A percentile compares a stretch with the other conserved stretches of the same genome.
phyloP scores from a whole-genome alignment of 2,888 invertebrate genomes.

The Cheilosia pagana region DNA sequence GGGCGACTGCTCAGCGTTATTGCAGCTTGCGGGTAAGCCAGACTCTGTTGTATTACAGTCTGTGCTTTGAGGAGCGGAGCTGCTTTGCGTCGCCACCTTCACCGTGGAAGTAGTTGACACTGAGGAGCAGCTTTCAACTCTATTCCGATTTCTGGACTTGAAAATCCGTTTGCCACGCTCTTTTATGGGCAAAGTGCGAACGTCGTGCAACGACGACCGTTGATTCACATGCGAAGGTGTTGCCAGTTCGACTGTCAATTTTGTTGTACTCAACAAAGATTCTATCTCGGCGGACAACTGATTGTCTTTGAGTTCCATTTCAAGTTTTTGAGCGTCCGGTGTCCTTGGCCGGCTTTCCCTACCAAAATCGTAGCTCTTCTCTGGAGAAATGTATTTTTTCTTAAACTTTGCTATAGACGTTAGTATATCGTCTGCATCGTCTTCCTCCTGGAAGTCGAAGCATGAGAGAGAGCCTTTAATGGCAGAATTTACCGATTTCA shows the following conservation, averaged over 20 bases:
- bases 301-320: constrained; percentile 77
- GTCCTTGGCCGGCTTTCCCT: constrained; percentile 46
- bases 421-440: constrained; percentile 86
- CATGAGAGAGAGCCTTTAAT: constrained; percentile 85
- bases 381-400: constrained; percentile 78
- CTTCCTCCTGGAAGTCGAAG: constrained; percentile 92
- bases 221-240: background rate
- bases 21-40: background rate
- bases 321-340: constrained; percentile 59
- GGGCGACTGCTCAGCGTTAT: background rate
- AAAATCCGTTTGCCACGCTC: constrained; percentile 83
- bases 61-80: background rate
- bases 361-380: constrained; percentile 73
- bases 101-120: constrained; percentile 26
- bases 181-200: constrained; percentile 81
- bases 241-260: constrained; percentile 85
- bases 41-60: background rate
- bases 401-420: constrained; percentile 79
- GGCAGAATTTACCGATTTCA: constrained; percentile 9
- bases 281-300: constrained; percentile 85
- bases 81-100: background rate
- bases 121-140: constrained; percentile 68
- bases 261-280: constrained; percentile 86
- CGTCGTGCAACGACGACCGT: constrained; percentile 33
- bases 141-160: constrained; percentile 81